These are phyloP conservation scores for Nixonia krombeini DNA, from an alignment of 1,140 invertebrate species.

Conservation along the genomic window DNA sequence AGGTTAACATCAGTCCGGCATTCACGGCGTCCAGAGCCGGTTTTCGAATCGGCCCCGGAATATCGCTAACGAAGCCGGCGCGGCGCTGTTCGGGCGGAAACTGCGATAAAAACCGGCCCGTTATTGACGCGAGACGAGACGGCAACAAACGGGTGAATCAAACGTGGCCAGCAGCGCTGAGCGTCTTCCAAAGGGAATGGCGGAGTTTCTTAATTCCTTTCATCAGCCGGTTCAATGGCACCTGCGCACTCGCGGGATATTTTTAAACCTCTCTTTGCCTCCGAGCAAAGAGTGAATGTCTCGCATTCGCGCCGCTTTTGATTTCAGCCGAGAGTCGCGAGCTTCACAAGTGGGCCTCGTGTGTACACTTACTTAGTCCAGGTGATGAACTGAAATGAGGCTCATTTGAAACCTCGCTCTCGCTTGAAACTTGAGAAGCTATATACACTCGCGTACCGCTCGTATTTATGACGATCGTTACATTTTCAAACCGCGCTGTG, in stretches of 20 bases:
- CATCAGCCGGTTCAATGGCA: constrained; percentile 21
- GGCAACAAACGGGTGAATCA: too few species aligned
- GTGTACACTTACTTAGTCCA: constrained; percentile 44
- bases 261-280: constrained; percentile 30
- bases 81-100: too few species aligned
- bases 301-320: constrained; percentile 26
- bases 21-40: too few species aligned
- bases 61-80: too few species aligned
- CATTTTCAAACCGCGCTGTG: background rate
- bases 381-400: constrained; percentile 53
- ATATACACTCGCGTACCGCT: constrained; percentile 9
- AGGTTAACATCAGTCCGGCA: background rate
- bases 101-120: too few species aligned
- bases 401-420: constrained; percentile 53
- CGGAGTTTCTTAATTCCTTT: constrained; percentile 15
- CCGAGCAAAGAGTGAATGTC: constrained; percentile 27
- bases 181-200: background rate
- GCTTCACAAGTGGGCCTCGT: constrained; percentile 21
- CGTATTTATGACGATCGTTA: too few species aligned
- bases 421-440: constrained; percentile 48
- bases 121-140: too few species aligned
- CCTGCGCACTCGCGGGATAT: constrained; percentile 17
- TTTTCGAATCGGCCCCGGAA: too few species aligned
- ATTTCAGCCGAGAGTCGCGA: constrained; percentile 15
- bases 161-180: too few species aligned